Base-by-base conservation (phyloP, 2,888 invertebrate genomes). In the Hyposoter didymator region DNA sequence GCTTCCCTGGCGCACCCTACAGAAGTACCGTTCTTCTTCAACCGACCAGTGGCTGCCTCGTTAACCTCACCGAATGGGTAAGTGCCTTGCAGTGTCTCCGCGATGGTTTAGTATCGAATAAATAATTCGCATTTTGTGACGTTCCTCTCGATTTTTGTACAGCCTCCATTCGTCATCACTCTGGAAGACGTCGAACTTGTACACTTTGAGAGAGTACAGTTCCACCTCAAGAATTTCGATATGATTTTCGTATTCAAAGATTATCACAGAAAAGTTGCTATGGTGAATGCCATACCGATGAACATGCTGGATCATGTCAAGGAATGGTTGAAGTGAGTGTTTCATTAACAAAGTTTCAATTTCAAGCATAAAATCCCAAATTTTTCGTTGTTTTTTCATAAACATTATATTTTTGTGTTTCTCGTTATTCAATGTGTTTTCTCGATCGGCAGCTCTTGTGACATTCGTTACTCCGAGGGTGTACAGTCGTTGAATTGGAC, bases 161-260 rank as follows among this genome's bases (percentile, higher is more conserved):
- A 96, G 96, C 99, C 99, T 28, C 99, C 99, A 88, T 99, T 99
- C 95, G 99, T 99, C 19, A 98, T 99, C 84, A 98, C 99, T 0
- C 95, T 99, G 32, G 99, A 99, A 94, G 99, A 99, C 93, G 98
- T 99, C 0, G 99, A 99, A 93, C 94, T 99, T 89, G 99, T 99
- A 0, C 99, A 99, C 94, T 99, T 99, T 94, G 99, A 99, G 94
- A 96, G 99, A 94, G 99, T 99, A 17, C 98, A 99, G 94, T 99
- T 99, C 94, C 99, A 99, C 92, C 95, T 99, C 90, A 99, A 99
- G 94, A 99, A 99, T 95, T 99, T 99, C 94, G 99, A 99, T 94
- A 99, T 99, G 99, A 98, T 99, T 87, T 99, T 99, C 93, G 98
- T 99, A 73, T 99, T 99, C 94, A 99, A 99, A 94, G 99, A 99